Percentiles rank a stretch among this genome's conserved stretches.
phyloP scores from a whole-genome alignment of 2,888 invertebrate genomes.

The Lamellibrachia satsuma region DNA sequence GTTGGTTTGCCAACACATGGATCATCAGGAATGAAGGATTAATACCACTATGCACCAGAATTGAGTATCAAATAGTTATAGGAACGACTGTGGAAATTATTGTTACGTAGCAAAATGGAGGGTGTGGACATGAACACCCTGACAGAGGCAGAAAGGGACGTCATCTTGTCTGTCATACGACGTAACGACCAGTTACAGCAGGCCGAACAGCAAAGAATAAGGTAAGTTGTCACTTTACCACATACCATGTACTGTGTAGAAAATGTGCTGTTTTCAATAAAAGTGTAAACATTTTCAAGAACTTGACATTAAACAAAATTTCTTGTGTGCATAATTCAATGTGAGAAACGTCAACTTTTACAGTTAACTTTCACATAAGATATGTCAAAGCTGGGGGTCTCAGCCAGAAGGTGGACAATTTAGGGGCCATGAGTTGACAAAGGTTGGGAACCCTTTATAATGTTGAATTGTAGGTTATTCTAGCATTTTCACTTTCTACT shows the following conservation, averaged over 20 bases:
- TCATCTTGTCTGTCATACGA: conserved; percentile 53
- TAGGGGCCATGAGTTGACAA: too few relatives aligned
- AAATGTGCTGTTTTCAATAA: neutral
- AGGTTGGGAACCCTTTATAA: too few relatives aligned
- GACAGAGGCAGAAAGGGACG: conserved; percentile 49
- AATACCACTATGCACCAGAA: neutral
- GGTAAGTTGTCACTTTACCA: conserved; percentile 40
- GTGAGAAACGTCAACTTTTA: neutral
- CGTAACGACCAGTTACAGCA: conserved; percentile 53
- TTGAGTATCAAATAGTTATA: conserved; percentile 7
- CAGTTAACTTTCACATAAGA: too few relatives aligned
- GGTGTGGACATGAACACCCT: conserved; percentile 38
- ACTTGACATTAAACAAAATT: neutral
- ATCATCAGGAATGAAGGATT: neutral
- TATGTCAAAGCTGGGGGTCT: too few relatives aligned
- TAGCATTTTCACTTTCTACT: too few relatives aligned
- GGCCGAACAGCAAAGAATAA: conserved; percentile 49
- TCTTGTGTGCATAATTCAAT: neutral
- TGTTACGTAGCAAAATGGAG: neutral
- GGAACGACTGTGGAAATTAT: neutral
- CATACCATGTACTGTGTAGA: neutral
- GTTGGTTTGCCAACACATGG: neutral
- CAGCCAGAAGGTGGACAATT: too few relatives aligned
- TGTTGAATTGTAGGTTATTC: too few relatives aligned
- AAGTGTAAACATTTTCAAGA: neutral